A percentile compares a stretch with the other conserved stretches of the same genome.
These are phyloP conservation scores for Tragelaphus imberbis DNA, from an alignment of 2,113 vertebrate species.

Conservation along the genomic window DNA sequence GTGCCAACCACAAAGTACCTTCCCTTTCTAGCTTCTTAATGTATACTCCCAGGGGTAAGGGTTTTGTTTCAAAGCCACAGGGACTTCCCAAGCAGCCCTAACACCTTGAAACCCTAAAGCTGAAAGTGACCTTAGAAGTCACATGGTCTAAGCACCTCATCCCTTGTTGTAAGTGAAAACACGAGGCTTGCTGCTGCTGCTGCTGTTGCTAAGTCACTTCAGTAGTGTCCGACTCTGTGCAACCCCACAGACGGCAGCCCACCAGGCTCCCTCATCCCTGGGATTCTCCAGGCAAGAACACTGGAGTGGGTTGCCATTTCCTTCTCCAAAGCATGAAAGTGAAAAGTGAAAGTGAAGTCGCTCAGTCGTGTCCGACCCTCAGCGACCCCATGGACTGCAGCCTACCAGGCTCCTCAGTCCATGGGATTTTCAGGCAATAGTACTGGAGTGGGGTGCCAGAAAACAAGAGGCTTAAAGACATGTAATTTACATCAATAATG, in stretches of 20 bases:
- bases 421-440: too few relatives aligned
- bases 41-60: not conserved
- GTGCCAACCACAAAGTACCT: not conserved
- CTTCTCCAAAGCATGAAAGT: not conserved
- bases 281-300: not conserved
- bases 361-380: too few relatives aligned
- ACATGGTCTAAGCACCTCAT: not conserved
- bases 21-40: not conserved
- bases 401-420: too few relatives aligned
- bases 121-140: not conserved
- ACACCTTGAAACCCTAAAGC: not conserved
- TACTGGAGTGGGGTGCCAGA: not conserved
- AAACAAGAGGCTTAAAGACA: not conserved
- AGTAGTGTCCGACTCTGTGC: too few relatives aligned
- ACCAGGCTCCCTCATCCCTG: not conserved
- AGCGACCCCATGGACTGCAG: too few relatives aligned
- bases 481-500: fast-evolving
- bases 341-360: too few relatives aligned
- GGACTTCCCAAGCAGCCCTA: not conserved
- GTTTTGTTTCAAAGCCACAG: not conserved
- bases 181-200: not conserved
- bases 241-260: too few relatives aligned
- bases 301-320: too few relatives aligned
- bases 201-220: not conserved
- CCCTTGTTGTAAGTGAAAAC: not conserved